Conservation (phyloP, 1,140 invertebrate species). For the Sarcophaga bullata region DNA sequence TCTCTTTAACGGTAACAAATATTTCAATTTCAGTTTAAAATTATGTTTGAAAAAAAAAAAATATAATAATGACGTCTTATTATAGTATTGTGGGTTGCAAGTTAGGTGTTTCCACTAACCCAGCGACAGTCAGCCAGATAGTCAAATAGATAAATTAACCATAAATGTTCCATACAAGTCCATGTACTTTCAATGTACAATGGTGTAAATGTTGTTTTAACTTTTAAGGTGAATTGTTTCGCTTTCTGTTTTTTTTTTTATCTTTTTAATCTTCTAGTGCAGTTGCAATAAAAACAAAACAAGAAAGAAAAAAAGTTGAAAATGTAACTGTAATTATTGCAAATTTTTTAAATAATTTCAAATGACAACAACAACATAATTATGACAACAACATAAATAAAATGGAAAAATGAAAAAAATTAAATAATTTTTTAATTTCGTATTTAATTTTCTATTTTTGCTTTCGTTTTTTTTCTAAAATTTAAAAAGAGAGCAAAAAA, state of each 20-base stretch:
- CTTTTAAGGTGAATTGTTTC: conserved; percentile 9
- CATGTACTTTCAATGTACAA: neutral
- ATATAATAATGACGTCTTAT: conserved; percentile 4
- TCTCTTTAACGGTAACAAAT: neutral
- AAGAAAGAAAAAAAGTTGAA: too few species aligned
- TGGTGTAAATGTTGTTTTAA: conserved; percentile 1
- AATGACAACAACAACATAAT: neutral
- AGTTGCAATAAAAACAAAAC: too few species aligned
- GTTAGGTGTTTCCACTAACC: neutral
- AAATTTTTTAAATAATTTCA: neutral
- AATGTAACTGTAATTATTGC: too few species aligned
- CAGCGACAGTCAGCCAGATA: too few species aligned
- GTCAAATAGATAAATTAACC: neutral
- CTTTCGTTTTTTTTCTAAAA: too few species aligned
- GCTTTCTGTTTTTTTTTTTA: too few species aligned
- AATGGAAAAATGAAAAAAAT: too few species aligned
- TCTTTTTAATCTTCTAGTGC: too few species aligned
- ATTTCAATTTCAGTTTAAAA: neutral
- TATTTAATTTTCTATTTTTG: too few species aligned
- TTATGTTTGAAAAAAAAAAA: neutral
- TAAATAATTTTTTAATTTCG: neutral
- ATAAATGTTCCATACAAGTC: neutral
- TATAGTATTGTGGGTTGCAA: conserved; percentile 14
- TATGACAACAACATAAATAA: neutral
- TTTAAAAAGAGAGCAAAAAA: neutral